Evolutionary conservation across 2,797 vertebrate species (phyloP), one percentile per base, ranked within the genome.

Genomic region (Peromyscus aztecus): DNA sequence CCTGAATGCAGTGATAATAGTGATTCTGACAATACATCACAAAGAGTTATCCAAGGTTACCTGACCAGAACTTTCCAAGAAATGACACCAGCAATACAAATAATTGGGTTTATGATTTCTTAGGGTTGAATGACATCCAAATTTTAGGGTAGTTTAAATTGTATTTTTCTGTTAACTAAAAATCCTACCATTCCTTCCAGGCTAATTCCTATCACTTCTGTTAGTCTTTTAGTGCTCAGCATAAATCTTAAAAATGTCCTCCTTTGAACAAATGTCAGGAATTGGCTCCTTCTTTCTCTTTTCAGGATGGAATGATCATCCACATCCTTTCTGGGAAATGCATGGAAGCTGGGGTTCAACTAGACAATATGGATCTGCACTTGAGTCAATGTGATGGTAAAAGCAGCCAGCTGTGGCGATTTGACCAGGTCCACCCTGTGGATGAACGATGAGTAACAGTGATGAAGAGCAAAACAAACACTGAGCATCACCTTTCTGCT

Each of bases 321-420:
- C 99, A 99, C 59, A 61, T 99, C 63, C 97, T 98, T 97, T 99
- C 99, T 89, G 99, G 99, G 94, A 98, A 99, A 96, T 99, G 99
- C 98, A 97, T 99, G 96, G 99, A 99, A 97, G 99, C 99, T n/a
- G 95, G 97, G 6, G 98, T 97, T 82, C 98, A 88, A 90, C 92
- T 98, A 89, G 97, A 98, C n/a, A 96, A 93, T 78, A 99, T 98
- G 87, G 97, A 98, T 57, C 97, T 99, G 93, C 65, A 98, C 93
- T 98, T 99, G 95, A 96, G 57, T 4, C 96, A 93, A 1, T 99
- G 99, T 97, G 98, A 98, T 93, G 98, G 98, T 83, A 99, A 98
- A 31, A 97, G 97, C 75, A 98, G 98, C 82, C 99, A 99, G 97
- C 98, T 99, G 94, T 99, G 99, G 99, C 98, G 89, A 85, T 99